phyloP scores from a whole-genome alignment of 2,797 vertebrate genomes.

The Takifugu rubripes region DNA sequence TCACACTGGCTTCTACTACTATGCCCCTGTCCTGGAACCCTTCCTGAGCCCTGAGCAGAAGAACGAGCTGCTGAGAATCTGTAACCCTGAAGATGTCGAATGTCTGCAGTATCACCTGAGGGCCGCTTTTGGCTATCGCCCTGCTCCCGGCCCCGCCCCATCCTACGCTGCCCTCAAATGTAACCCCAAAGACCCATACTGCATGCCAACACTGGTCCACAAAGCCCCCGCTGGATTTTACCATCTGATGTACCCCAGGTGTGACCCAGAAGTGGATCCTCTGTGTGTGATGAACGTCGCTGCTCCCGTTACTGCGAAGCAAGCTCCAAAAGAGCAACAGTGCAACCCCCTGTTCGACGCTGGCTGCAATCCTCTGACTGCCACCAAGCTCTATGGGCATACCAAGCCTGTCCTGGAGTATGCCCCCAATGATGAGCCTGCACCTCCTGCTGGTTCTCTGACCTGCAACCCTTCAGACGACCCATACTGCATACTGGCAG shows the following conservation, averaged over 20 bases:
- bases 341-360: constrained; percentile 79
- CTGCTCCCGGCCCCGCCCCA: constrained; percentile 56
- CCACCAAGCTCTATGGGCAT: constrained; percentile 67
- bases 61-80: constrained; percentile 76
- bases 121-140: constrained; percentile 75
- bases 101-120: constrained; percentile 82
- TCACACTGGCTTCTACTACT: constrained; percentile 67
- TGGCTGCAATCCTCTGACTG: constrained; percentile 75
- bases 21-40: constrained; percentile 68
- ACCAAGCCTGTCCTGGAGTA: constrained; percentile 74
- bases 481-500: constrained; percentile 71
- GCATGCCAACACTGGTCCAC: constrained; percentile 62
- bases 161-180: constrained; percentile 73
- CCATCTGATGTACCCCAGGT: constrained; percentile 67
- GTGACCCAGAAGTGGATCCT: constrained; percentile 75
- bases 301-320: constrained; percentile 42
- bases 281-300: constrained; percentile 57
- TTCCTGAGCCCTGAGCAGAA: constrained; percentile 70
- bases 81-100: constrained; percentile 73
- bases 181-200: constrained; percentile 75
- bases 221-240: constrained; percentile 69
- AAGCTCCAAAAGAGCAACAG: constrained; percentile 60
- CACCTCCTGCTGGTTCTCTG: constrained; percentile 46
- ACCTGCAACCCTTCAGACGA: constrained; percentile 71
- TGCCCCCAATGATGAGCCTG: constrained; percentile 38